Percentiles rank a stretch among this genome's conserved stretches.
phyloP scores from a whole-genome alignment of 1,140 invertebrate genomes.

The Drosophila jambulina region DNA sequence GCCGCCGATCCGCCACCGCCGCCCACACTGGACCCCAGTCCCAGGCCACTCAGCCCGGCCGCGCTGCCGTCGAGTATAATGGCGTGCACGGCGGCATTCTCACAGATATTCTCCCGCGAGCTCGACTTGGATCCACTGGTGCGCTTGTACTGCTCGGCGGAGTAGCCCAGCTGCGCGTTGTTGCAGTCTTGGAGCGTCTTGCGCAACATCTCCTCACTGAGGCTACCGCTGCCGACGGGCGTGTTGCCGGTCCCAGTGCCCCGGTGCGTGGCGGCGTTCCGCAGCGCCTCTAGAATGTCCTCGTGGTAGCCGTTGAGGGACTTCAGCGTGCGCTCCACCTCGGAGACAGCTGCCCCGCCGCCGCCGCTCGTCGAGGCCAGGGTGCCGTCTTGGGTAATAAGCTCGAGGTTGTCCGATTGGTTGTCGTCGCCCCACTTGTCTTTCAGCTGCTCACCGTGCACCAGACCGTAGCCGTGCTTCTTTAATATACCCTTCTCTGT shows the following conservation, averaged over 20 bases:
- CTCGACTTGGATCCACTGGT: slow-evolving; percentile 86
- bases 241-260: slow-evolving; percentile 87
- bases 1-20: slow-evolving; percentile 40
- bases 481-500: slow-evolving; percentile 96
- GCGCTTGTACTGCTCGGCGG: slow-evolving; percentile 87
- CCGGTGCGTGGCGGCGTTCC: slow-evolving; percentile 91
- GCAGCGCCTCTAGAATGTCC: slow-evolving; percentile 94
- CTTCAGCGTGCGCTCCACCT: slow-evolving; percentile 93
- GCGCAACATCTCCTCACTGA: slow-evolving; percentile 88
- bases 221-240: slow-evolving; percentile 87
- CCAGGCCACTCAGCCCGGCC: slow-evolving; percentile 50
- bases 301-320: slow-evolving; percentile 96
- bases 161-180: slow-evolving; percentile 85
- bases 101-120: slow-evolving; percentile 88
- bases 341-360: slow-evolving; percentile 87
- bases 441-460: slow-evolving; percentile 88
- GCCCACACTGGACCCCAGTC: slow-evolving; percentile 65
- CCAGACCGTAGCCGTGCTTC: slow-evolving; percentile 92
- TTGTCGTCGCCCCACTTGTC: slow-evolving; percentile 90
- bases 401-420: slow-evolving; percentile 90
- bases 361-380: slow-evolving; percentile 86
- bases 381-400: slow-evolving; percentile 89
- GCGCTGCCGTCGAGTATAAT: slow-evolving; percentile 81
- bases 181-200: slow-evolving; percentile 89
- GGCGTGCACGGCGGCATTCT: slow-evolving; percentile 85